Evolutionary conservation across 2,113 vertebrate genomes (phyloP).

Genomic region (Spilogale gracilis): DNA sequence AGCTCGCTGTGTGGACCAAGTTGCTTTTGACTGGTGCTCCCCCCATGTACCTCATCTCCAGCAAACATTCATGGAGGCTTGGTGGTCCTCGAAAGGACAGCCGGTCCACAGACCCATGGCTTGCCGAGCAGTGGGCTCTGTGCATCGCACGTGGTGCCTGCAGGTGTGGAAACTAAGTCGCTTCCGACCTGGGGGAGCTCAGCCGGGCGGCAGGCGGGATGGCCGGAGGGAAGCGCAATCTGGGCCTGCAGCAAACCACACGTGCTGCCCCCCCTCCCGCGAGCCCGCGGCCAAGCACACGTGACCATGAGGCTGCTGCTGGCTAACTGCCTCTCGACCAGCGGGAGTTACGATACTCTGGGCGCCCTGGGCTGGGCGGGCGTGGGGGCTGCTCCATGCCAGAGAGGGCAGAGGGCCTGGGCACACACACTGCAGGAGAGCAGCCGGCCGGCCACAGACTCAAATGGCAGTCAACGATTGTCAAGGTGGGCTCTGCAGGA

Average conservation of each 20-base stretch:
- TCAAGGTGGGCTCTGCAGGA: neutral
- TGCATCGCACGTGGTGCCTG: fast-evolving
- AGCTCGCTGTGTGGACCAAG: neutral
- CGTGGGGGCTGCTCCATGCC: neutral
- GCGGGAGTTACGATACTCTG: neutral
- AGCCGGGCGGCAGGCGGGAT: fast-evolving
- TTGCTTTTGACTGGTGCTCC: neutral
- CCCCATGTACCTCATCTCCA: neutral
- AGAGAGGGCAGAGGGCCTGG: neutral
- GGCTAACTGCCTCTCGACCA: neutral
- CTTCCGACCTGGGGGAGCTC: neutral
- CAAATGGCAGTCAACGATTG: neutral
- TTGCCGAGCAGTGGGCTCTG: fast-evolving
- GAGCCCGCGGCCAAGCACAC: neutral
- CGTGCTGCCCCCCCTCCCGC: neutral
- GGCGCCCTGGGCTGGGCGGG: neutral
- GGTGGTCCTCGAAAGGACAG: neutral
- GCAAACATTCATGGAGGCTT: neutral
- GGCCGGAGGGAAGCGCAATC: neutral
- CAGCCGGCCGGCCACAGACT: neutral
- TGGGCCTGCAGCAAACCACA: neutral
- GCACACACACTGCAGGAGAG: fast-evolving
- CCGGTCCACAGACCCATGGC: neutral
- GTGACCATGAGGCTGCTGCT: neutral
- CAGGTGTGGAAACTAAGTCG: neutral